phyloP scores from a whole-genome alignment of 2,888 invertebrate genomes.

The Drosophila fulvimacula region DNA sequence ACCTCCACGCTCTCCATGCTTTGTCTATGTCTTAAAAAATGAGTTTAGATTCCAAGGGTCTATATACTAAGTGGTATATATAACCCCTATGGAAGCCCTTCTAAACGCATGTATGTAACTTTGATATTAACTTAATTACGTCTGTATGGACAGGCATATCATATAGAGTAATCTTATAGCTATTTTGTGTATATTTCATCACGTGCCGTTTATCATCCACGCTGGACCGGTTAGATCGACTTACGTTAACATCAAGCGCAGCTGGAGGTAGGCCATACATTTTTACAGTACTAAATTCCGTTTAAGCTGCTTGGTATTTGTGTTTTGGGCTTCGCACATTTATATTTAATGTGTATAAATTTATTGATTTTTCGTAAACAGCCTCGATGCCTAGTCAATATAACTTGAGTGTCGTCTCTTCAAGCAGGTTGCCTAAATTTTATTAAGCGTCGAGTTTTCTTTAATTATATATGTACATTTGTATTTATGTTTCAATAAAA shows the following conservation, averaged over 20 bases:
- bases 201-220: neutral
- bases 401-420: neutral
- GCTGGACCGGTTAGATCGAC: constrained; percentile 39
- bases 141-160: neutral
- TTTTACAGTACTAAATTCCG: constrained; percentile 28
- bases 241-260: constrained; percentile 64
- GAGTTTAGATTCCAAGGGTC: neutral
- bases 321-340: constrained; percentile 28
- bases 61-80: neutral
- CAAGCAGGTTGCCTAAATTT: too few species aligned
- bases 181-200: neutral
- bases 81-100: neutral
- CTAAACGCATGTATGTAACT: neutral
- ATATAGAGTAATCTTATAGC: neutral
- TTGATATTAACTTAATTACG: neutral
- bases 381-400: neutral
- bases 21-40: neutral
- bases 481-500: constrained; percentile 3
- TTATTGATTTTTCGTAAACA: constrained; percentile 51
- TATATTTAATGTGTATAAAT: constrained; percentile 33
- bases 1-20: neutral
- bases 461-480: constrained; percentile 10
- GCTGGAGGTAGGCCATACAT: constrained; percentile 66
- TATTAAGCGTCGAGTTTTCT: constrained; percentile 4
- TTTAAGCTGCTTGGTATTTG: constrained; percentile 18